Base-by-base conservation (phyloP, 2,797 vertebrate genomes). In the Pipistrellus pygmaeus region DNA sequence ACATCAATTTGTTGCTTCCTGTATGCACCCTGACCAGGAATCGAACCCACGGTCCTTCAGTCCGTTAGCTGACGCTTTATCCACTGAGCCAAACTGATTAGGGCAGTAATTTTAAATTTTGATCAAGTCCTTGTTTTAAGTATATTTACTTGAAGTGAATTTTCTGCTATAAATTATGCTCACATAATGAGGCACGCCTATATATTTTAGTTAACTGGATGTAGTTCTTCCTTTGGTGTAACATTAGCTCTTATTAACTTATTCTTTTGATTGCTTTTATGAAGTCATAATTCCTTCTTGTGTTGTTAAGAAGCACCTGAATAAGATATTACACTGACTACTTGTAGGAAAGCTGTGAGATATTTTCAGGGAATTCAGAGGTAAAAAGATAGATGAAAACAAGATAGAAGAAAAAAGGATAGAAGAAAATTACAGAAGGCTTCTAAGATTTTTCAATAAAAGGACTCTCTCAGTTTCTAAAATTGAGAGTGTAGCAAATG, bases 201-300 rank as follows among this genome's bases (percentile, higher is more conserved):
- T 89, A 51, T 85, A 68, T 89, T 89, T 84, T 91, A 81, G 38
- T 81, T 81, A 87, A 73, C n/a, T 48, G 27, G 68, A 81, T 86
- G 41, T 30, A 21, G 48, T 86, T 81, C 4, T 12, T 91, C 32
- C 20, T 84, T 80, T 78, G 73, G 35, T 23, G 35, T 66, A 23
- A 15, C n/a, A 78, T 84, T 46, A 72, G 13, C 14, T 46, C 25
- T 55, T 78, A 78, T 46, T 57, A 84, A 62, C 32, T 83, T n/a
- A 71, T 64, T 18, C 30, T 77, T 84, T 92, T 35, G 55, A n/a
- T 46, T 44, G 35, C 55, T 53, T 91, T 90, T 69, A 76, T 51
- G 51, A 82, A 60, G 62, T 75, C 15, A 44, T 83, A 82, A 87
- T 87, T 82, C 20, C 20, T 32, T 87, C n/a, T 23, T 25, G 32